Conservation (phyloP, 92 coral and sea anemone genomes). For the Epizoanthus stellaris region DNA sequence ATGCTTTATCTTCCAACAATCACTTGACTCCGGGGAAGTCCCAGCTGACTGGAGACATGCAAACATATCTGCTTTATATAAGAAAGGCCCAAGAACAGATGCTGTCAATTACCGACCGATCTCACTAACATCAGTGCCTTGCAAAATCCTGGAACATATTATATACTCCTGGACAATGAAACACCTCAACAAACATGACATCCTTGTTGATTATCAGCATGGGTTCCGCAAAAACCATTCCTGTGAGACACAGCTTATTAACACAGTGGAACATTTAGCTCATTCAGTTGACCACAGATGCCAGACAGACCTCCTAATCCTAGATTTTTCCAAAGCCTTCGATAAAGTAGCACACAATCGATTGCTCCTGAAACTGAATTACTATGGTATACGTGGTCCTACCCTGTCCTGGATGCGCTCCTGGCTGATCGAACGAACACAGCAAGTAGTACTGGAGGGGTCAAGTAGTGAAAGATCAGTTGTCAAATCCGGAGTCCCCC, state of each 20-base stretch:
- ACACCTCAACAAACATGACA: conserved; percentile 26
- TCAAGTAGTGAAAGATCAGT: conserved; percentile 29
- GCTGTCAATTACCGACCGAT: conserved; percentile 35
- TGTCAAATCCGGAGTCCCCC: neutral
- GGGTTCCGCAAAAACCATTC: conserved; percentile 34
- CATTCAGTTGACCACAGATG: conserved; percentile 21
- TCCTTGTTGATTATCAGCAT: conserved; percentile 38
- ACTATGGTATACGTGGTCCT: conserved; percentile 45
- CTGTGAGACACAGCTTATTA: conserved; percentile 44
- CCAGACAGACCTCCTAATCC: conserved; percentile 46
- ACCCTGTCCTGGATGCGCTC: conserved; percentile 28
- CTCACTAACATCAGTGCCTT: conserved; percentile 38
- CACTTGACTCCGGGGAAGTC: conserved; percentile 35
- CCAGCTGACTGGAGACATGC: conserved; percentile 51
- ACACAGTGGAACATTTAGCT: conserved; percentile 31
- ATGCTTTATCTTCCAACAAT: conserved; percentile 49
- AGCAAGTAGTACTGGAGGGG: conserved; percentile 51
- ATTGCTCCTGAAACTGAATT: conserved; percentile 15
- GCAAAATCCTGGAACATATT: conserved; percentile 46
- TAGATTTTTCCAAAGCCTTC: conserved; percentile 49
- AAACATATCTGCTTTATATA: conserved; percentile 28
- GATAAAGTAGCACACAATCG: conserved; percentile 44
- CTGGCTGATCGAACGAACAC: conserved; percentile 36
- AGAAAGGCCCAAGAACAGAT: conserved; percentile 30
- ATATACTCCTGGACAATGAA: conserved; percentile 28